Conservation (phyloP, 2,888 invertebrate genomes). For the Agriopis leucophaearia region DNA sequence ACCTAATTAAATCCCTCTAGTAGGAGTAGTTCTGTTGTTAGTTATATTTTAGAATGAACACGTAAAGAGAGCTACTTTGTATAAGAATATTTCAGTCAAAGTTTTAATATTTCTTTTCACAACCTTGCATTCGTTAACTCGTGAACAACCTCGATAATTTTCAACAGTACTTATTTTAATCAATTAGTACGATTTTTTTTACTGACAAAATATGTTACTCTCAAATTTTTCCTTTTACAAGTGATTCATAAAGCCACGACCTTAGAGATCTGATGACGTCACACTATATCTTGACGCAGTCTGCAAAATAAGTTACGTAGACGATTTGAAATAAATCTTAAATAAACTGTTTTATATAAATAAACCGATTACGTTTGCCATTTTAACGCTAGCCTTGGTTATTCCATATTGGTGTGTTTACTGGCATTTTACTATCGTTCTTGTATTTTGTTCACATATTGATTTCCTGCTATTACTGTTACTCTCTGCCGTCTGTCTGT, state of each 20-base stretch:
- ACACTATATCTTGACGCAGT: constrained; percentile 2
- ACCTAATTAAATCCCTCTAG: too few species aligned
- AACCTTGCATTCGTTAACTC: too few species aligned
- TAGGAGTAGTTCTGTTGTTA: too few species aligned
- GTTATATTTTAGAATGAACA: too few species aligned
- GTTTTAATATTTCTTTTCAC: too few species aligned
- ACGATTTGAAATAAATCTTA: background rate
- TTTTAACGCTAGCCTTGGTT: constrained; percentile 6
- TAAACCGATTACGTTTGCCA: constrained; percentile 5
- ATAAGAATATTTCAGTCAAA: too few species aligned
- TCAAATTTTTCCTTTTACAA: constrained; percentile 4
- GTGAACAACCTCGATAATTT: too few species aligned
- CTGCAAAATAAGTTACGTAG: constrained; percentile 13
- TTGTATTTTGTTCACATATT: background rate
- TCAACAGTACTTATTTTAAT: too few species aligned
- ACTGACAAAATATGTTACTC: background rate
- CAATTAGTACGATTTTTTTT: background rate
- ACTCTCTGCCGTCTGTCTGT: too few species aligned
- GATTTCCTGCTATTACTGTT: background rate
- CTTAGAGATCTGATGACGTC: constrained; percentile 20
- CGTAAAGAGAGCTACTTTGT: too few species aligned
- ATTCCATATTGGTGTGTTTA: background rate
- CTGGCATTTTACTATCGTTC: constrained; percentile 5
- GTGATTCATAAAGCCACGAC: constrained; percentile 14
- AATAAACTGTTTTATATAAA: constrained; percentile 11